phyloP scores from a whole-genome alignment of 2,797 vertebrate genomes.

The Atherinosoma microstoma region DNA sequence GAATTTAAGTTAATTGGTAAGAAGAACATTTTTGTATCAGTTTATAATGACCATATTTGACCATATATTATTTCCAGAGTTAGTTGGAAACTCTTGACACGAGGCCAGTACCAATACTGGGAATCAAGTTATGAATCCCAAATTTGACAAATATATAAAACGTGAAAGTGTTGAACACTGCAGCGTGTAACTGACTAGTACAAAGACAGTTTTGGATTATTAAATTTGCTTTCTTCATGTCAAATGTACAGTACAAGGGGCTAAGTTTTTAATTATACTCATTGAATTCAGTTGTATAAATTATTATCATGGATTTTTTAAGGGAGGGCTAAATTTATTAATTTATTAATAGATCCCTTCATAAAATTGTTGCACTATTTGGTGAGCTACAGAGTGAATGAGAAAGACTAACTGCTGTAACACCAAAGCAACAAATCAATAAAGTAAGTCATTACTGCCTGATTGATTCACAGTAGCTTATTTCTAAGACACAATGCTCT shows the following conservation, averaged over 20 bases:
- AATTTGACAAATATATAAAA: no score
- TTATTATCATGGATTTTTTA: not conserved
- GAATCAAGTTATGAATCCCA: no score
- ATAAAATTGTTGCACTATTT: not conserved
- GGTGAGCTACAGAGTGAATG: not conserved
- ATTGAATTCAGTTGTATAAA: not conserved
- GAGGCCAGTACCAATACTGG: no score
- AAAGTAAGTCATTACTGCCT: not conserved
- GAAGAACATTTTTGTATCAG: no score
- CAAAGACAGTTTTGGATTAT: not conserved
- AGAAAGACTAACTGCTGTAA: not conserved
- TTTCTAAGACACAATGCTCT: not conserved
- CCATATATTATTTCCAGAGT: no score
- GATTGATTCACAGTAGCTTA: slow-evolving; percentile 1
- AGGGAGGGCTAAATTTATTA: no score
- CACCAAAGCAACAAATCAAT: not conserved
- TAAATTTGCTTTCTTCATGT: not conserved
- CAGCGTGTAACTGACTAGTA: no score
- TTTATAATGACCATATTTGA: no score
- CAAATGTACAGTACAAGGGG: not conserved
- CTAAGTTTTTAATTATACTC: not conserved
- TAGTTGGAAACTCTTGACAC: no score
- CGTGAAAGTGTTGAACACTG: no score
- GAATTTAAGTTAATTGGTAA: no score
- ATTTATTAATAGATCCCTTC: not conserved